Conservation (phyloP, 2,113 vertebrate genomes). For the Corydoras sp. region DNA sequence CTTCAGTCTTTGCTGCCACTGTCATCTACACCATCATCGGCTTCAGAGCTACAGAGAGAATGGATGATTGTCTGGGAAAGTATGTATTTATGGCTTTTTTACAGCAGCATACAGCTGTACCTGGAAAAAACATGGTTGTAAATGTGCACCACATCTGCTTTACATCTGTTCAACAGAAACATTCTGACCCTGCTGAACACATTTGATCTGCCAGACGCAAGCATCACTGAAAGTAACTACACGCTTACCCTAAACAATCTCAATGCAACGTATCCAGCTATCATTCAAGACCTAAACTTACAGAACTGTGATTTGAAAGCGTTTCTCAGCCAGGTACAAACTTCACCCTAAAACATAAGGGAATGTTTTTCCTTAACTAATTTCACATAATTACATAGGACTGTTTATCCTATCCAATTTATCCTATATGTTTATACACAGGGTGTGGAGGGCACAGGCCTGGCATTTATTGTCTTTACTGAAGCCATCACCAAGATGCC, state of each 20-base stretch:
- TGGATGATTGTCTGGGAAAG: constrained; percentile 72
- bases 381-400: no score
- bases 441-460: constrained; percentile 88
- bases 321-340: constrained; percentile 59
- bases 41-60: constrained; percentile 83
- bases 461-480: constrained; percentile 90
- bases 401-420: no score
- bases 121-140: neutral
- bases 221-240: constrained; percentile 52
- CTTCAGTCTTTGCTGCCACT: constrained; percentile 78
- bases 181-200: constrained; percentile 55
- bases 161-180: constrained; percentile 47
- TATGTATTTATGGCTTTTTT: constrained; percentile 48
- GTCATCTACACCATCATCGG: constrained; percentile 88
- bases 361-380: no score
- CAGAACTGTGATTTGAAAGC: constrained; percentile 50
- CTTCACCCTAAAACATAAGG: neutral
- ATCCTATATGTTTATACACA: constrained; percentile 41
- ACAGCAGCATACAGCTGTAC: neutral
- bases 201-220: constrained; percentile 54
- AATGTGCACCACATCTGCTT: neutral
- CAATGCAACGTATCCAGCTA: constrained; percentile 43
- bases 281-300: constrained; percentile 49
- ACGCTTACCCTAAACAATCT: constrained; percentile 31
- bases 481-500: constrained; percentile 94